These are phyloP conservation scores for Sebastes hubbsi DNA, from an alignment of 2,797 vertebrate species.

Conservation along the genomic window DNA sequence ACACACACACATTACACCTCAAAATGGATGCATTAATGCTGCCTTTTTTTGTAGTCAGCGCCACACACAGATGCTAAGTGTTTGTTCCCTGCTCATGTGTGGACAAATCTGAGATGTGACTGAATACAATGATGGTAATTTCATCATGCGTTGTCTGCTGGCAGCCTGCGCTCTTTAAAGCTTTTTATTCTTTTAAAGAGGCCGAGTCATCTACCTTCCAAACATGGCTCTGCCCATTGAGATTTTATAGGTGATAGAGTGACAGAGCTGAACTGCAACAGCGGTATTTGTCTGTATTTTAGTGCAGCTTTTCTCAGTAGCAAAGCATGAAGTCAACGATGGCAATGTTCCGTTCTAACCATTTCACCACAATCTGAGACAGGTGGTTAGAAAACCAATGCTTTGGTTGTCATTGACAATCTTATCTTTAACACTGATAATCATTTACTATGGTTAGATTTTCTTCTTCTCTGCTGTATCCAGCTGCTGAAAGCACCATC, in stretches of 20 bases:
- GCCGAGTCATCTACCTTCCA: neutral
- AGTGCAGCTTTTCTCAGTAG: neutral
- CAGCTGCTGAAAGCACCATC: neutral
- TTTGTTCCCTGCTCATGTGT: neutral
- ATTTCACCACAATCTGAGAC: neutral
- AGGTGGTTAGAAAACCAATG: neutral
- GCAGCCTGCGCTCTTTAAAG: neutral
- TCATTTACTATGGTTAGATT: neutral
- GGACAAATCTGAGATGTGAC: neutral
- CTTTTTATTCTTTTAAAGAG: neutral
- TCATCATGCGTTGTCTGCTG: neutral
- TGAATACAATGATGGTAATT: neutral
- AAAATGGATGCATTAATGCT: constrained; percentile 58
- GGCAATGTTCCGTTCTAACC: neutral
- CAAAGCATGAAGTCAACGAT: neutral
- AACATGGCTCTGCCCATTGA: neutral
- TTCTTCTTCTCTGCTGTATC: neutral
- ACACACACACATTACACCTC: constrained; percentile 18
- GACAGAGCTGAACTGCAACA: neutral
- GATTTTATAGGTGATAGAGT: neutral
- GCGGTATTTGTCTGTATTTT: neutral
- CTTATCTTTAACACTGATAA: neutral
- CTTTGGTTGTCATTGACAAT: neutral
- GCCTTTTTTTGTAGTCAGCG: neutral
- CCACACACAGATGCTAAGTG: constrained; percentile 2